Evolutionary conservation across 2,113 vertebrate species (phyloP).

Genomic region (Pteronura brasiliensis): DNA sequence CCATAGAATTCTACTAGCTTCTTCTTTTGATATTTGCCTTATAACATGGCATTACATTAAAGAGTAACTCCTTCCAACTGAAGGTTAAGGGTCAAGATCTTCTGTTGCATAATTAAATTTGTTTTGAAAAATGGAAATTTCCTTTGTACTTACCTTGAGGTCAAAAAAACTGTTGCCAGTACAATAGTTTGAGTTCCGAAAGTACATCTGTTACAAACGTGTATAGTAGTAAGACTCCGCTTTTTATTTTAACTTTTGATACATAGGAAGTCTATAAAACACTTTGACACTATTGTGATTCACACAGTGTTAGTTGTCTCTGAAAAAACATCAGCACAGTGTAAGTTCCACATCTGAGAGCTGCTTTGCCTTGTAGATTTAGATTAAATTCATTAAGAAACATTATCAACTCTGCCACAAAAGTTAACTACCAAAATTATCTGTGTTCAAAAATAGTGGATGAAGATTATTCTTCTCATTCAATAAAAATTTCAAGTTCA

Average conservation of each 20-base stretch:
- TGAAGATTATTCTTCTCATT: neutral
- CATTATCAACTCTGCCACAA: neutral
- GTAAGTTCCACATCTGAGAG: neutral
- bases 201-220: neutral
- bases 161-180: neutral
- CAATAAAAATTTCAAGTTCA: neutral
- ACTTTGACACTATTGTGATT: neutral
- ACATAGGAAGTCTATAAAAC: neutral
- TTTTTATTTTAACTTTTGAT: neutral
- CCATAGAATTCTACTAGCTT: neutral
- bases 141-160: neutral
- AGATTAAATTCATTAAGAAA: slow-evolving; percentile 10
- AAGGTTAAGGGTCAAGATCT: neutral
- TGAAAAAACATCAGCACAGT: neutral
- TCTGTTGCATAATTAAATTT: neutral
- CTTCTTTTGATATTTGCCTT: neutral
- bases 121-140: slow-evolving; percentile 23
- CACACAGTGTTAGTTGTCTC: neutral
- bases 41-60: neutral
- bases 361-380: neutral
- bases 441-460: neutral
- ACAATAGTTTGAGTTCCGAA: neutral
- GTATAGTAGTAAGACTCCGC: neutral
- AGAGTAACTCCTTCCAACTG: neutral
- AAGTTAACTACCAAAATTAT: neutral